Base-by-base conservation (phyloP, 2,113 vertebrate species). In the Coracopsis vasa region DNA sequence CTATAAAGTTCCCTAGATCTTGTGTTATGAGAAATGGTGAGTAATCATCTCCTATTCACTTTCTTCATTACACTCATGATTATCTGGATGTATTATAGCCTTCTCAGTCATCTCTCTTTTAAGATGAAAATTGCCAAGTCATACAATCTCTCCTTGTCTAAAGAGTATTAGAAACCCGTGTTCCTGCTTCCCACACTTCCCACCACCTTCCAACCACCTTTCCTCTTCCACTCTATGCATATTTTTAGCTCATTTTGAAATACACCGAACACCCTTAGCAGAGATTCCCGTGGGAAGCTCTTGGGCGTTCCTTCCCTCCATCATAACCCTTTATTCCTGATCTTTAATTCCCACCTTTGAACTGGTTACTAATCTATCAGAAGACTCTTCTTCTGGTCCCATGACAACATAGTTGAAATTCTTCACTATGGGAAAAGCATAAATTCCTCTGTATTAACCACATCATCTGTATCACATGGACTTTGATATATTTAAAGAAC, bases 91-190 rank as follows among this genome's bases (percentile, higher is more conserved):
- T 41, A 96, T 97, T 97, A 89, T n/a, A 80, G 77, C 56, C 89
- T 73, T 86, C 94, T 97, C 96, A 97, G 91, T 95, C 96, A 92
- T 95, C 95, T 97, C 86, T 92, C 86, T 94, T 96, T 94, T 84
- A 97, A 84, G 94, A 86, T n/a, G 65, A 95, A 96, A 95, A 97
- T 97, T n/a, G 61, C 86, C 73, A 96, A 95, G 94, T 91, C 94
- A 96, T 62, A 92, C 91, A 97, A 95, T 95, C 83, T 89, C 69
- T 87, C 86, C 89, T 50, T 87, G 80, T 31, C 51, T 33, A 90
- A 86, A 69, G 65, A 81, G 7, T 1, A 0, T 60, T 72, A 86
- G 64, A 81, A 92, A 64, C 65, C 37, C 4, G 0, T 27, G 21
- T 58, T 82, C 58, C 60, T 58, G 60, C 86, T 92, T 92, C 93